phyloP scores from a whole-genome alignment of 2,888 invertebrate genomes.

The Phoronis australis region DNA sequence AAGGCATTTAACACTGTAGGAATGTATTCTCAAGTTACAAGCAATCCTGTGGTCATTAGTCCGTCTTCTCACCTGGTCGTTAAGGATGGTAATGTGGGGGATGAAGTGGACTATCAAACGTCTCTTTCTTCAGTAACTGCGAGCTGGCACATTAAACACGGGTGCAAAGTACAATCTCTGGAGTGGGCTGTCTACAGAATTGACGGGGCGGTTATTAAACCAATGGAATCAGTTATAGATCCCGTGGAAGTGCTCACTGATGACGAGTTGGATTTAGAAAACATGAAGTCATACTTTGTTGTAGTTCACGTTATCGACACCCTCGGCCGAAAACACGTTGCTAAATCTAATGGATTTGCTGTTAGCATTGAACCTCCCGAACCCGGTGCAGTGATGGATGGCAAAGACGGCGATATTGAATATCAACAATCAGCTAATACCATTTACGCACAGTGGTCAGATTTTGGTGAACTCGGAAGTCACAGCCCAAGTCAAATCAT shows the following conservation, averaged over 20 bases:
- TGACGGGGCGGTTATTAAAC: slow-evolving; percentile 2
- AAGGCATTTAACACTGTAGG: slow-evolving; percentile 2
- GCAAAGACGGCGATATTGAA: slow-evolving; percentile 11
- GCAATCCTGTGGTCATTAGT: slow-evolving; percentile 1
- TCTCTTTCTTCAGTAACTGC: slow-evolving; percentile 6
- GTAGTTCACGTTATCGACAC: slow-evolving; percentile 12
- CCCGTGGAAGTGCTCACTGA: background rate
- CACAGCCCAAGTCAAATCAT: slow-evolving; percentile 21
- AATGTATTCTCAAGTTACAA: background rate
- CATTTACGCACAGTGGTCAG: slow-evolving; percentile 20
- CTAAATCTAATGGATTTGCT: slow-evolving; percentile 15
- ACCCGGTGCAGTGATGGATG: slow-evolving; percentile 14
- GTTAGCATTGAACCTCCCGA: slow-evolving; percentile 13
- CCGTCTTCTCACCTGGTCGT: slow-evolving; percentile 2
- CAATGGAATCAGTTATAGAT: background rate
- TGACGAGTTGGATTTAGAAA: slow-evolving; percentile 11
- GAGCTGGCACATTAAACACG: slow-evolving; percentile 2
- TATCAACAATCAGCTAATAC: slow-evolving; percentile 11
- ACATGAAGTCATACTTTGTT: slow-evolving; percentile 11
- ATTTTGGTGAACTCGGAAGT: slow-evolving; percentile 11
- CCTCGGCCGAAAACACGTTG: slow-evolving; percentile 11
- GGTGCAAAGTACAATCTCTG: slow-evolving; percentile 1
- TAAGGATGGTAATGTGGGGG: background rate
- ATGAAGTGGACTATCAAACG: slow-evolving; percentile 7
- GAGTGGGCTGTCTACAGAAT: slow-evolving; percentile 5